Evolutionary conservation across 2,797 vertebrate species (phyloP).

Genomic region (Sebastes minor): DNA sequence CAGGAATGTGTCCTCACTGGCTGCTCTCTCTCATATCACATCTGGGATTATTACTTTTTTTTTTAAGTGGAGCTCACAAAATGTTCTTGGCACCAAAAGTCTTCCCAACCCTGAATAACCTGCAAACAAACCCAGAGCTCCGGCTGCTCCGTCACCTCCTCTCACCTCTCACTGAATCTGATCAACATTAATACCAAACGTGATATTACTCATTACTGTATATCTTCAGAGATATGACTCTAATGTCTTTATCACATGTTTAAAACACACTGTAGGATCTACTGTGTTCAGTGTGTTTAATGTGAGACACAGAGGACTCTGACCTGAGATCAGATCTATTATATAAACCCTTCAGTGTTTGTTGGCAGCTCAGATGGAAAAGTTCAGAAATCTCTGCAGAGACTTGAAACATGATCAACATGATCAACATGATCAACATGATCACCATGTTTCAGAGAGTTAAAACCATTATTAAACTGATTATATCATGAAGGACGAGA

Average conservation of each 20-base stretch:
- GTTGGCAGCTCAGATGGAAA: not conserved
- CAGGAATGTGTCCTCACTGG: slow-evolving; percentile 22
- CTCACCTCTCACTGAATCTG: too few relatives aligned
- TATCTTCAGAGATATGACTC: not conserved
- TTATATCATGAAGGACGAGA: not conserved
- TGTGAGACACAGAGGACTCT: not conserved
- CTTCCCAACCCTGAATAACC: not conserved
- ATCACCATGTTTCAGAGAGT: too few relatives aligned
- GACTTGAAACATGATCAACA: too few relatives aligned
- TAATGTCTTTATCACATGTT: not conserved
- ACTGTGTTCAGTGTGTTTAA: not conserved
- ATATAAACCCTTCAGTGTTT: not conserved
- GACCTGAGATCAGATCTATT: not conserved
- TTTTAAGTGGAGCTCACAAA: not conserved
- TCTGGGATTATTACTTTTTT: not conserved
- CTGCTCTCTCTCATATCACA: not conserved
- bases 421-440: too few relatives aligned
- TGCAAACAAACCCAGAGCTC: not conserved
- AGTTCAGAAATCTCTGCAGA: not conserved
- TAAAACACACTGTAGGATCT: too few relatives aligned
- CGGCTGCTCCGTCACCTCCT: too few relatives aligned
- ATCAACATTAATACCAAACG: not conserved
- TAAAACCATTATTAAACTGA: not conserved
- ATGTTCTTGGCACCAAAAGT: not conserved
- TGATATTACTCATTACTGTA: not conserved